These are phyloP conservation scores for Pelvicachromis taeniatus DNA, from an alignment of 2,113 vertebrate genomes.

Conservation along the genomic window DNA sequence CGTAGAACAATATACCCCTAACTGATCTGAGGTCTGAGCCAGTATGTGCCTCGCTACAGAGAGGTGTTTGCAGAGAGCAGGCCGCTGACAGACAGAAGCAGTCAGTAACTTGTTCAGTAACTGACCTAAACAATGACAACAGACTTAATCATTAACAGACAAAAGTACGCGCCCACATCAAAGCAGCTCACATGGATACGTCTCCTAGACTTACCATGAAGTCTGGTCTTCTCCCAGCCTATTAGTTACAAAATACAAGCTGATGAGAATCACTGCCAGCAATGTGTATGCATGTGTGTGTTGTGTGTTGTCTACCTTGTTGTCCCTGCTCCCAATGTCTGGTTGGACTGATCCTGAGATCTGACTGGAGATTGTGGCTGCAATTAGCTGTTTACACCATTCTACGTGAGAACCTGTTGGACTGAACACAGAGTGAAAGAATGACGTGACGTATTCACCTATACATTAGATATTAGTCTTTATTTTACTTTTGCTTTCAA, in stretches of 20 bases:
- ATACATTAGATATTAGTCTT: too few relatives aligned
- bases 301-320: slow-evolving; percentile 70
- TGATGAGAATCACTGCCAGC: background rate
- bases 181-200: background rate
- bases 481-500: background rate
- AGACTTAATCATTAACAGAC: background rate
- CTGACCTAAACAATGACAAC: background rate
- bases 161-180: background rate
- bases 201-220: slow-evolving; percentile 3
- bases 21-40: background rate
- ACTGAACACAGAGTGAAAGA: slow-evolving; percentile 65
- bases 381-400: slow-evolving; percentile 99
- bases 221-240: slow-evolving; percentile 24
- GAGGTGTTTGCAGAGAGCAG: background rate
- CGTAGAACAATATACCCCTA: background rate
- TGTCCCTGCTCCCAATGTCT: slow-evolving; percentile 80
- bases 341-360: slow-evolving; percentile 79
- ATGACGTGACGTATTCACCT: accelerated
- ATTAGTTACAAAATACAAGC: slow-evolving; percentile 8
- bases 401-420: slow-evolving; percentile 94
- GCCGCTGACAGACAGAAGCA: background rate
- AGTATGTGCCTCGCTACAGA: accelerated
- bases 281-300: background rate
- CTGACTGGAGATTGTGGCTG: slow-evolving; percentile 95
- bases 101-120: background rate